A percentile compares a stretch with the other conserved stretches of the same genome.
phyloP scores from a whole-genome alignment of 2,113 vertebrate genomes.

The Sturnira hondurensis region DNA sequence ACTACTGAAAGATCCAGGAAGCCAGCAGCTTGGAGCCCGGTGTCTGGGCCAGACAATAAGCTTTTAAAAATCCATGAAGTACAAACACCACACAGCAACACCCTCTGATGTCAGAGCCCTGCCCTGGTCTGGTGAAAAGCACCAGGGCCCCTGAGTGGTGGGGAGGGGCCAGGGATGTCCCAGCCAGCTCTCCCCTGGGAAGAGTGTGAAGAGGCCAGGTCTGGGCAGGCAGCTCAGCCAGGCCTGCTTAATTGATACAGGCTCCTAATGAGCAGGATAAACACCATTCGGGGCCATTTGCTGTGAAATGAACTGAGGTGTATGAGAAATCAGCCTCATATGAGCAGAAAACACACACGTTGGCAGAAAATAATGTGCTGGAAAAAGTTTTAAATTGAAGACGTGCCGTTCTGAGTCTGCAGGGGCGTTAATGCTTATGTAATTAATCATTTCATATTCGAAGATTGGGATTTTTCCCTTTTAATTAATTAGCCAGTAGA shows the following conservation, averaged over 20 bases:
- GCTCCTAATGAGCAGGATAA: slow-evolving; percentile 54
- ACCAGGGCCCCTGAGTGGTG: background rate
- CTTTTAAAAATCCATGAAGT: slow-evolving; percentile 27
- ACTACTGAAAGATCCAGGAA: background rate
- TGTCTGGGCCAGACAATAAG: background rate
- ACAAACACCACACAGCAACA: background rate
- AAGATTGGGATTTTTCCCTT: slow-evolving; percentile 55
- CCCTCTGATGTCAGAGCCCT: background rate
- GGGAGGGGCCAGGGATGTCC: no score
- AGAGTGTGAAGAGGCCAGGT: background rate
- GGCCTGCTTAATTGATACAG: slow-evolving; percentile 25
- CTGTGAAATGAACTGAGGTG: slow-evolving; percentile 37
- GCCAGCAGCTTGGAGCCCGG: background rate
- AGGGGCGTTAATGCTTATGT: slow-evolving; percentile 59
- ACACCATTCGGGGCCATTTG: slow-evolving; percentile 47
- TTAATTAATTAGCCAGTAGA: slow-evolving; percentile 71
- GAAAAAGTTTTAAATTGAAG: slow-evolving; percentile 55
- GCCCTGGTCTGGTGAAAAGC: background rate
- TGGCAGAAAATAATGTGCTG: slow-evolving; percentile 54
- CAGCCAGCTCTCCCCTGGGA: background rate
- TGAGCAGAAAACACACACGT: slow-evolving; percentile 26
- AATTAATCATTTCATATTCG: slow-evolving; percentile 74
- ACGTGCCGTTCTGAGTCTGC: slow-evolving; percentile 28
- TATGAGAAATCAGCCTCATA: background rate
- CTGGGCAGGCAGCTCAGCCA: background rate